Conservation (phyloP, 2,113 vertebrate species). For the Gnathonemus longibarbis region DNA sequence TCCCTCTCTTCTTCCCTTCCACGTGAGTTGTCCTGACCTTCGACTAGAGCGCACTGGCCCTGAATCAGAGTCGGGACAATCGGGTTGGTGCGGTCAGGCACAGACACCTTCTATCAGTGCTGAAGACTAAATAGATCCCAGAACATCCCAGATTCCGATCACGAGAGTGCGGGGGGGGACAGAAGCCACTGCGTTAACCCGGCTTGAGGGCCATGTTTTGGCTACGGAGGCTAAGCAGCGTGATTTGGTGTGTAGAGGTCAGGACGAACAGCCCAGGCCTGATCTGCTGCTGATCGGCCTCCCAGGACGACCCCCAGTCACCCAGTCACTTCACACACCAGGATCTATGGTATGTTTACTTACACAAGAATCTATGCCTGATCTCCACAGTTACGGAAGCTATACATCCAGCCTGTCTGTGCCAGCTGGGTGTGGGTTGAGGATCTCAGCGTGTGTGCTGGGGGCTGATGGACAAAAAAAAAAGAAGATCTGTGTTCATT, state of each 20-base stretch:
- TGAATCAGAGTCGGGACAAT: slow-evolving; percentile 12
- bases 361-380: not conserved
- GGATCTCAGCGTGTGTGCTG: not conserved
- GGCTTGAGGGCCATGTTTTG: slow-evolving; percentile 14
- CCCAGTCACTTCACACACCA: not conserved
- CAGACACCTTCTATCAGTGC: slow-evolving; percentile 23
- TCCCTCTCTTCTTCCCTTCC: not conserved
- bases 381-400: not conserved
- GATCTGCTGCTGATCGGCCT: not conserved
- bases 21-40: slow-evolving; percentile 12
- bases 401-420: not conserved
- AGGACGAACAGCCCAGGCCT: not conserved
- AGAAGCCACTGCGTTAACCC: not conserved
- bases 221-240: not conserved
- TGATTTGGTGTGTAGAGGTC: slow-evolving; percentile 16
- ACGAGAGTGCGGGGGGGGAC: not conserved
- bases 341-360: not conserved
- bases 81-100: not conserved
- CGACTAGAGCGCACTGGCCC: slow-evolving; percentile 18
- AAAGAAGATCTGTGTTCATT: not conserved
- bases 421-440: not conserved
- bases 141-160: slow-evolving; percentile 22
- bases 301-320: not conserved
- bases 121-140: slow-evolving; percentile 38
- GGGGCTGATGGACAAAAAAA: slow-evolving; percentile 30